Conservation (phyloP, 2,888 invertebrate species). For the Dicyrtoma fusca region DNA sequence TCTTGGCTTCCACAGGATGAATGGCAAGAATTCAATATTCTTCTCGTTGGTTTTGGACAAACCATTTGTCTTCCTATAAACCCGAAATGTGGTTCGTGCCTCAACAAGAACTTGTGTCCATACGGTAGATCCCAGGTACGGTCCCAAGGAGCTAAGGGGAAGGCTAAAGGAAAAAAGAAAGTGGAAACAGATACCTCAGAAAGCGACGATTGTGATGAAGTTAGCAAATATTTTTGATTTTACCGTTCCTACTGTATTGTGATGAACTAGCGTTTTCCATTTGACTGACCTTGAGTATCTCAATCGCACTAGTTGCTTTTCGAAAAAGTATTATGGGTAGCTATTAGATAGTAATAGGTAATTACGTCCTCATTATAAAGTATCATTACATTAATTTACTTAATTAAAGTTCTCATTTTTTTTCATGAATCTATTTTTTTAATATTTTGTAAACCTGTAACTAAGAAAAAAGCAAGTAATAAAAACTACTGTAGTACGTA, state of each 20-base stretch:
- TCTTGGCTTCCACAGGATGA: slow-evolving; percentile 82
- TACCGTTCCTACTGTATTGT: not conserved
- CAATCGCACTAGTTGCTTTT: too few species aligned
- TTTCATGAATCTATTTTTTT: too few species aligned
- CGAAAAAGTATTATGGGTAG: too few species aligned
- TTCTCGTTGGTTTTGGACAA: slow-evolving; percentile 97
- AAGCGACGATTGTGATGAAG: not conserved
- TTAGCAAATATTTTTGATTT: not conserved
- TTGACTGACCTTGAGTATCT: too few species aligned
- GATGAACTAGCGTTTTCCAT: too few species aligned
- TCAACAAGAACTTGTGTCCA: slow-evolving; percentile 83
- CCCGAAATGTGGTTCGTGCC: slow-evolving; percentile 81
- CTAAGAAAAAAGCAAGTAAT: too few species aligned
- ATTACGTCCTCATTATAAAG: too few species aligned
- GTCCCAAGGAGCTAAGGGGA: slow-evolving; percentile 9
- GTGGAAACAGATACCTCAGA: not conserved
- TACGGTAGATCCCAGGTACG: slow-evolving; percentile 38
- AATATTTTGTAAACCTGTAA: too few species aligned
- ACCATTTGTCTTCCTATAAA: slow-evolving; percentile 80
- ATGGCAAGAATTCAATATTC: slow-evolving; percentile 85
- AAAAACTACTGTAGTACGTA: too few species aligned
- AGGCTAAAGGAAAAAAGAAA: not conserved
- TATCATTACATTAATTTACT: too few species aligned
- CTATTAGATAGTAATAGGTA: too few species aligned
- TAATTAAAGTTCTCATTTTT: too few species aligned